A percentile compares a stretch with the other conserved stretches of the same genome.
Conservation (phyloP, 2,888 invertebrate genomes). For the Mythimna loreyi region DNA sequence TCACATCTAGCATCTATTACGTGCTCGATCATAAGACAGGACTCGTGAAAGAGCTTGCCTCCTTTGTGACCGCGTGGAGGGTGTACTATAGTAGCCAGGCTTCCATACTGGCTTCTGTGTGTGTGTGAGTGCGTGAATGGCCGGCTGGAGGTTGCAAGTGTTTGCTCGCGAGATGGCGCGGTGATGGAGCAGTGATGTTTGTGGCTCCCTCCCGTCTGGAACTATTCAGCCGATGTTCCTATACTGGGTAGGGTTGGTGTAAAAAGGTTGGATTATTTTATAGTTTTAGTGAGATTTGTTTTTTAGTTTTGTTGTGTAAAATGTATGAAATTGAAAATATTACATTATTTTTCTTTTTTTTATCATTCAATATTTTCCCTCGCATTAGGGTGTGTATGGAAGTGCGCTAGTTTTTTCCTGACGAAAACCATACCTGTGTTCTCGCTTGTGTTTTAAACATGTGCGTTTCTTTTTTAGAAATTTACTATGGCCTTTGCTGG, state of each 20-base stretch:
- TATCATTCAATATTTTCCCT: no score
- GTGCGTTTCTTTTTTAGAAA: no score
- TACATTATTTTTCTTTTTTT: no score
- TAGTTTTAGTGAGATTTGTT: background rate
- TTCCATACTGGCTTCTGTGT: conserved; percentile 15
- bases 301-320: background rate
- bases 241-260: conserved; percentile 60
- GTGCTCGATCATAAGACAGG: conserved; percentile 64
- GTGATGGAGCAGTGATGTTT: conserved; percentile 82
- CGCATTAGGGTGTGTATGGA: no score
- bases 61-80: conserved; percentile 64
- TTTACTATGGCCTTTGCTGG: no score
- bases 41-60: conserved; percentile 63
- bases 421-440: no score
- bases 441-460: no score
- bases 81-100: conserved; percentile 49
- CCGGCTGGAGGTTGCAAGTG: conserved; percentile 70
- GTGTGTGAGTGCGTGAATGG: conserved; percentile 63
- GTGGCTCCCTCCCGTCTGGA: conserved; percentile 80
- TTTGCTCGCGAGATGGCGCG: conserved; percentile 85
- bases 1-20: conserved; percentile 54
- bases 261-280: background rate
- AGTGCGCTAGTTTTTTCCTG: no score
- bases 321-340: no score
- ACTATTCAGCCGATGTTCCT: conserved; percentile 80